These are phyloP conservation scores for Chlorocebus sabaeus DNA, from an alignment of 2,113 vertebrate species.

Conservation along the genomic window DNA sequence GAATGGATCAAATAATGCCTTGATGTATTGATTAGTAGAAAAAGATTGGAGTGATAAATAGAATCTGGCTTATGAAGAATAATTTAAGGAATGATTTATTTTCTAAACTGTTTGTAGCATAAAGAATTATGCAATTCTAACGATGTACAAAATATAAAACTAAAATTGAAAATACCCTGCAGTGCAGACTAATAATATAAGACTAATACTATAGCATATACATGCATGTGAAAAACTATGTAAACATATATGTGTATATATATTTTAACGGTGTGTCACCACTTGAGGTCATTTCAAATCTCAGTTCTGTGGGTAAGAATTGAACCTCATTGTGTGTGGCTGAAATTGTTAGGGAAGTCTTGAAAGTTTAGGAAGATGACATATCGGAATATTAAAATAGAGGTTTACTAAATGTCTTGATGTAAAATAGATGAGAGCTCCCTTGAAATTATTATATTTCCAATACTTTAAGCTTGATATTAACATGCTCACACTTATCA, in stretches of 20 bases:
- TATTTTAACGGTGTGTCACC: background rate
- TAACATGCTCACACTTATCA: background rate
- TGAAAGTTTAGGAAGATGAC: background rate
- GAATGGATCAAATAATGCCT: conserved; percentile 21
- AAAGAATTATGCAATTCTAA: background rate
- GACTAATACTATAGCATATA: background rate
- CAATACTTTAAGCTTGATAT: background rate
- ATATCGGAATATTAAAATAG: conserved; percentile 23
- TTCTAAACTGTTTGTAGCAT: conserved; percentile 15
- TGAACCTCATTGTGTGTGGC: conserved; percentile 42
- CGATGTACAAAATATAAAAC: background rate
- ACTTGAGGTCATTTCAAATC: conserved; percentile 25
- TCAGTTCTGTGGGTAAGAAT: conserved; percentile 9
- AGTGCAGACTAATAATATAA: background rate
- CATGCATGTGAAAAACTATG: background rate
- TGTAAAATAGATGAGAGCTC: background rate
- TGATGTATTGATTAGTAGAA: background rate
- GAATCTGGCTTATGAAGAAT: background rate
- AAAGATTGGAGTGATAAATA: background rate
- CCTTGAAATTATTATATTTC: background rate
- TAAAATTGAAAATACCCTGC: background rate
- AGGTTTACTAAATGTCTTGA: conserved; percentile 20
- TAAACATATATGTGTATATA: background rate
- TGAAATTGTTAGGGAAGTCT: conserved; percentile 27
- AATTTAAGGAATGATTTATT: background rate